phyloP scores from a whole-genome alignment of 2,797 vertebrate species.

The Moxostoma hubbsi region DNA sequence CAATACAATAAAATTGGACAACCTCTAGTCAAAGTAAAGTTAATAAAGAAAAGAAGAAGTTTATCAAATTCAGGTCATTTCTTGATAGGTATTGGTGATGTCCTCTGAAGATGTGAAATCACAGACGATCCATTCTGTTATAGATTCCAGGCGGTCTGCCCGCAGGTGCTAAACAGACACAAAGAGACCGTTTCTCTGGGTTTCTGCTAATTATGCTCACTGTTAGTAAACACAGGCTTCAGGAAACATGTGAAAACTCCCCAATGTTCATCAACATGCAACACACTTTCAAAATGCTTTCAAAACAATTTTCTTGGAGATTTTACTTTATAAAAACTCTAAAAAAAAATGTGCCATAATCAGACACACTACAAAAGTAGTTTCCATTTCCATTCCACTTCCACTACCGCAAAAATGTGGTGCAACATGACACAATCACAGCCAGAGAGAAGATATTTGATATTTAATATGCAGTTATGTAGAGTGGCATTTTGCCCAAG shows the following conservation, averaged over 20 bases:
- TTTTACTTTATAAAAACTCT: neutral
- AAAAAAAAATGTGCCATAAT: no score
- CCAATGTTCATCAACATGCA: neutral
- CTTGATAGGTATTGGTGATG: neutral
- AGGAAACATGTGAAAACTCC: conserved; percentile 13
- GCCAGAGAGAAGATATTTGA: no score
- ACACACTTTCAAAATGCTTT: neutral
- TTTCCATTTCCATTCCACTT: no score
- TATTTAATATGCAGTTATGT: no score
- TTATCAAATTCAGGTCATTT: conserved; percentile 8
- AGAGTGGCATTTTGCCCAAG: no score
- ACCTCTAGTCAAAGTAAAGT: no score
- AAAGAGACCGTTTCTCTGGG: conserved; percentile 74
- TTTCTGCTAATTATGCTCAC: conserved; percentile 65
- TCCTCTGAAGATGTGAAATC: conserved; percentile 37
- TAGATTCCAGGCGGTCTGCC: conserved; percentile 75
- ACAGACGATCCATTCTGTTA: conserved; percentile 77
- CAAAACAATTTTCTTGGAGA: neutral
- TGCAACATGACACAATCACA: no score
- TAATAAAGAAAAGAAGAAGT: neutral
- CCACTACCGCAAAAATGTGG: no score
- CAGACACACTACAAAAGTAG: no score
- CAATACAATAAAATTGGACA: no score
- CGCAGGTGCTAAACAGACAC: conserved; percentile 69
- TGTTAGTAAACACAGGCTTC: conserved; percentile 70